Conservation (phyloP, 2,888 invertebrate genomes). For the Drosophila kuntzei region DNA sequence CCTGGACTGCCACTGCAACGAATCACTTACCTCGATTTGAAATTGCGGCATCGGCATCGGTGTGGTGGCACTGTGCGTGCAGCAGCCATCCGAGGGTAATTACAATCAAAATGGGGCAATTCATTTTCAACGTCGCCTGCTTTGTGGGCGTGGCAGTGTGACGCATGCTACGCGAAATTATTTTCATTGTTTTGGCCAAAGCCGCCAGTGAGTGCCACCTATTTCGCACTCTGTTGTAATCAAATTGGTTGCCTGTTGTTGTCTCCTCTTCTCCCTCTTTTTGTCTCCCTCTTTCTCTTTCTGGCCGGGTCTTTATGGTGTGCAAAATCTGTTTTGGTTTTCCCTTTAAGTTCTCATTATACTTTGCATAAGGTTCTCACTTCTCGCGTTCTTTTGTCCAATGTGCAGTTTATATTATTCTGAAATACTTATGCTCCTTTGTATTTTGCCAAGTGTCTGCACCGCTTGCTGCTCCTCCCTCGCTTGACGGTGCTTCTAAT, state of each 20-base stretch:
- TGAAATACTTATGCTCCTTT: constrained; percentile 29
- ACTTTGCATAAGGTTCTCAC: constrained; percentile 42
- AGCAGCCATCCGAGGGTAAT: constrained; percentile 85
- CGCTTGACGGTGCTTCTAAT: constrained; percentile 38
- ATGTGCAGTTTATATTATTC: constrained; percentile 47
- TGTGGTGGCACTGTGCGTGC: constrained; percentile 75
- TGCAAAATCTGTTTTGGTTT: constrained; percentile 16
- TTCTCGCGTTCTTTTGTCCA: constrained; percentile 43
- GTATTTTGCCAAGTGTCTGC: constrained; percentile 18
- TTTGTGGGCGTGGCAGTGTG: constrained; percentile 32
- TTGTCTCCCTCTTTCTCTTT: not conserved
- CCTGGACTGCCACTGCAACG: constrained; percentile 17
- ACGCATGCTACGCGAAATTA: constrained; percentile 76
- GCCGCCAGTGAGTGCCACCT: constrained; percentile 34
- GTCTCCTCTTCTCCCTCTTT: constrained; percentile 5
- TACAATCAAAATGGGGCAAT: constrained; percentile 85
- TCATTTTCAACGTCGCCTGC: constrained; percentile 74
- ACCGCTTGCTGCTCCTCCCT: not conserved
- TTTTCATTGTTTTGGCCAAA: constrained; percentile 73
- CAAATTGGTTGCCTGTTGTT: constrained; percentile 41
- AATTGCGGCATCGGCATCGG: constrained; percentile 83
- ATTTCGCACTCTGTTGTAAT: constrained; percentile 40
- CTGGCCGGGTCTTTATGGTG: constrained; percentile 11
- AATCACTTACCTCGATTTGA: constrained; percentile 85
- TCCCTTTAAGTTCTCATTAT: constrained; percentile 54